Evolutionary conservation across 2,797 vertebrate species (phyloP), one percentile per base, ranked within the genome.

Genomic region (Sebastes jordani): DNA sequence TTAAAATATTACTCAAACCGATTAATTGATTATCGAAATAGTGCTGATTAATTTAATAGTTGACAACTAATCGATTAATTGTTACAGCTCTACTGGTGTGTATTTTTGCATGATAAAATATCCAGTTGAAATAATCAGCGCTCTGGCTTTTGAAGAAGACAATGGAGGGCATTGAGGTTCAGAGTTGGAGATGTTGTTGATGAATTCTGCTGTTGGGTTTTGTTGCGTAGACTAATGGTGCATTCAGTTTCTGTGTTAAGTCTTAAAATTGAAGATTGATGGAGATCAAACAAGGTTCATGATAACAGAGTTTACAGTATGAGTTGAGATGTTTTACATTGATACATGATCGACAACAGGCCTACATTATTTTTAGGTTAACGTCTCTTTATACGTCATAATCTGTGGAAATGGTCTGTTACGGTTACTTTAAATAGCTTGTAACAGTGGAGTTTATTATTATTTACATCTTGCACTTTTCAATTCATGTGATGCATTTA

Each of bases 1-100:
- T 38, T 38, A 14, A 38, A 38, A 38, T 2, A 38, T 0, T 0
- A 38, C 36, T 38, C 5, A 2, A 38, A 38, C 36, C 36, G 13
- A 38, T 2, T 6, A 38, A 38, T 38, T 2, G 4, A 38, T 38
- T 38, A 38, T 14, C 36, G 14, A 38, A 38, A 14, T 2, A 38
- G 36, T 38, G 11, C 11, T 38, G 36, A 38, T 38, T 38, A 38
- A 38, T 38, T 14, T 14, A 38, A 14, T 38, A 38, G 11, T 38
- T 38, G 36, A 38, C 34, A 5, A 36, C 36, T 0, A 14, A 38
- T 38, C 36, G 36, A 38, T 38, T 38, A 14, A 38, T 38, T 14
- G 11, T 0, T 38, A 1, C 11, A 38, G 11, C 5, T 38, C 36
- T n/a, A 13, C 11, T 11, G 25, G 25, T 11, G 8, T 22, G 32